A percentile compares a stretch with the other conserved stretches of the same genome.
phyloP scores from a whole-genome alignment of 1,140 invertebrate genomes.

The Cydia strobilella region DNA sequence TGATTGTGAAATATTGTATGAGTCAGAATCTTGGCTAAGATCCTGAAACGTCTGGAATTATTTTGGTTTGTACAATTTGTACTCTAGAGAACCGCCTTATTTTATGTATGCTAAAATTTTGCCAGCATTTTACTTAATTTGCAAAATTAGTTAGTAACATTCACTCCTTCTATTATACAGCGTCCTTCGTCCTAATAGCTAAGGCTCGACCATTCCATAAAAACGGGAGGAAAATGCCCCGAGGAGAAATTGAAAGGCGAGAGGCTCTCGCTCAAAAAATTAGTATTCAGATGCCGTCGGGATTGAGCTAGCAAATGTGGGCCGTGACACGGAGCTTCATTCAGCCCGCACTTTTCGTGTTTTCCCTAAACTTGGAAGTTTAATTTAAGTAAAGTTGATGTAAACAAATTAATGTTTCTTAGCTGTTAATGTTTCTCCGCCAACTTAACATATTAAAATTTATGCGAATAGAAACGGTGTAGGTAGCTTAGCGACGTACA shows the following conservation, averaged over 20 bases:
- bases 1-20: no score
- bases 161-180: not conserved
- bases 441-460: no score
- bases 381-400: conserved; percentile 13
- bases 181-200: not conserved
- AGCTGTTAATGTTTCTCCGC: not conserved
- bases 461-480: no score
- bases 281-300: conserved; percentile 67
- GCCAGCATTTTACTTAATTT: not conserved
- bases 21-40: not conserved
- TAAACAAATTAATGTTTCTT: not conserved
- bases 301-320: conserved; percentile 64
- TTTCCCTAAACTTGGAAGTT: conserved; percentile 8
- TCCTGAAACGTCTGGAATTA: not conserved
- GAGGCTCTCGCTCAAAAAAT: conserved; percentile 49
- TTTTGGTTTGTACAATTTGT: no score
- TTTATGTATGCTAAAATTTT: no score
- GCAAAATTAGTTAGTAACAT: not conserved
- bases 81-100: no score
- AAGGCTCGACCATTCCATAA: conserved; percentile 29
- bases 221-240: conserved; percentile 39
- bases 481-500: no score
- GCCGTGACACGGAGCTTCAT: conserved; percentile 58
- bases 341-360: conserved; percentile 19
- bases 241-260: conserved; percentile 65